Percentiles rank a stretch among this genome's conserved stretches.
phyloP scores from a whole-genome alignment of 2,888 invertebrate species.

The Uloborus plumipes region DNA sequence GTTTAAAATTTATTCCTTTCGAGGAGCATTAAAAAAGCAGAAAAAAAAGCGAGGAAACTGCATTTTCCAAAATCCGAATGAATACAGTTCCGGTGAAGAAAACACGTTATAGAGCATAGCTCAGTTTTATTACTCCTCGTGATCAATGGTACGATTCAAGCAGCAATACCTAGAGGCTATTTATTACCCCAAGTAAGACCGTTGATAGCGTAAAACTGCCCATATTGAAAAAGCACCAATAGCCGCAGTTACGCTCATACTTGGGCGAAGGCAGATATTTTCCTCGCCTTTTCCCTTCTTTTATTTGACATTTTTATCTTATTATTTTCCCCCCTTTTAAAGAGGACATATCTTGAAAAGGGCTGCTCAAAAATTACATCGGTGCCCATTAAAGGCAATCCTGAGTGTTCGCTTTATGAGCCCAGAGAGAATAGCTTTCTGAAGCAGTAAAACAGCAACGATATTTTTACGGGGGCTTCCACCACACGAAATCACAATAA shows the following conservation, averaged over 20 bases:
- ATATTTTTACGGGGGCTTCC: constrained; percentile 9
- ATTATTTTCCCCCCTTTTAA: neutral
- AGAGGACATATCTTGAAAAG: constrained; percentile 16
- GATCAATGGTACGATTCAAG: constrained; percentile 59
- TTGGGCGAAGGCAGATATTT: neutral
- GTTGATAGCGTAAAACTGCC: constrained; percentile 60
- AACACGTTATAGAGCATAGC: constrained; percentile 37
- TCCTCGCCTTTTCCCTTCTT: neutral
- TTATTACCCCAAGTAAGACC: constrained; percentile 49
- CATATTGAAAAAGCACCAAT: constrained; percentile 17
- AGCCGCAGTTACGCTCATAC: constrained; percentile 8
- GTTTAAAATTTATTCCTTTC: constrained; percentile 36
- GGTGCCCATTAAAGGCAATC: constrained; percentile 20
- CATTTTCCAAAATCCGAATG: constrained; percentile 23
- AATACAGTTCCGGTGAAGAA: constrained; percentile 28
- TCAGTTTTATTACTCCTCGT: constrained; percentile 53
- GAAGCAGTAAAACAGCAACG: constrained; percentile 12
- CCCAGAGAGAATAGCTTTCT: neutral
- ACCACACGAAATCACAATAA: constrained; percentile 21
- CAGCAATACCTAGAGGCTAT: constrained; percentile 58
- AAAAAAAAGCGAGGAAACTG: constrained; percentile 7
- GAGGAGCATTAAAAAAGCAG: constrained; percentile 1
- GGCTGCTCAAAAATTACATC: constrained; percentile 30
- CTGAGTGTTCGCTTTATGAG: constrained; percentile 7
- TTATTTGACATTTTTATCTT: neutral